phyloP scores from a whole-genome alignment of 2,113 vertebrate species.

The Panurus biarmicus region DNA sequence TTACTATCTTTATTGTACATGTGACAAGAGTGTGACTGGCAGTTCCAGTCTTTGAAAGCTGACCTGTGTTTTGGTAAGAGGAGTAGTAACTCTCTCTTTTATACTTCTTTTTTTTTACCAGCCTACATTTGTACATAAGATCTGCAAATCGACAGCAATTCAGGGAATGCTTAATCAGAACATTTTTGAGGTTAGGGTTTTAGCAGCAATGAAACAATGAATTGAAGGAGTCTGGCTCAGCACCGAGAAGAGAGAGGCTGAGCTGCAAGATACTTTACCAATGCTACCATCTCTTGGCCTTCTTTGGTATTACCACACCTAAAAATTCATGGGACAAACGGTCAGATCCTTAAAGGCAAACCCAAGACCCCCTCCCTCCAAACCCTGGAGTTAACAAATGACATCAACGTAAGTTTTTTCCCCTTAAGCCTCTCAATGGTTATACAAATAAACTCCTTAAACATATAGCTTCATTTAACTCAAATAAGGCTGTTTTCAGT shows the following conservation, averaged over 20 bases:
- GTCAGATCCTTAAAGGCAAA: background rate
- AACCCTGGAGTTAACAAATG: background rate
- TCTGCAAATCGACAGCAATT: background rate
- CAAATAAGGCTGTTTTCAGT: background rate
- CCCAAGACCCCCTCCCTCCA: background rate
- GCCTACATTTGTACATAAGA: background rate
- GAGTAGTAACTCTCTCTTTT: background rate
- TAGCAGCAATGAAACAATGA: background rate
- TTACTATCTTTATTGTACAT: background rate
- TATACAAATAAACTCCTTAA: background rate
- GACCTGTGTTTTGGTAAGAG: background rate
- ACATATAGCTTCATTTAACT: background rate
- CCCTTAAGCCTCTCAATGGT: background rate
- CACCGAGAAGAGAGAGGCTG: background rate
- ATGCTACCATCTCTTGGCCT: constrained; percentile 72
- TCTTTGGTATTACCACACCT: background rate
- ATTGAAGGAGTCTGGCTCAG: background rate
- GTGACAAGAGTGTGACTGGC: background rate
- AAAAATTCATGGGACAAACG: background rate
- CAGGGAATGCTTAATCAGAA: background rate
- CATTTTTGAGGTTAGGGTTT: background rate
- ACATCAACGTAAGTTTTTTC: background rate
- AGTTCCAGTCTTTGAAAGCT: background rate
- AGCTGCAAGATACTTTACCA: constrained; percentile 39
- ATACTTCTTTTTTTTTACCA: background rate